Conservation (phyloP, 2,888 invertebrate species). For the Anthrax anthrax region DNA sequence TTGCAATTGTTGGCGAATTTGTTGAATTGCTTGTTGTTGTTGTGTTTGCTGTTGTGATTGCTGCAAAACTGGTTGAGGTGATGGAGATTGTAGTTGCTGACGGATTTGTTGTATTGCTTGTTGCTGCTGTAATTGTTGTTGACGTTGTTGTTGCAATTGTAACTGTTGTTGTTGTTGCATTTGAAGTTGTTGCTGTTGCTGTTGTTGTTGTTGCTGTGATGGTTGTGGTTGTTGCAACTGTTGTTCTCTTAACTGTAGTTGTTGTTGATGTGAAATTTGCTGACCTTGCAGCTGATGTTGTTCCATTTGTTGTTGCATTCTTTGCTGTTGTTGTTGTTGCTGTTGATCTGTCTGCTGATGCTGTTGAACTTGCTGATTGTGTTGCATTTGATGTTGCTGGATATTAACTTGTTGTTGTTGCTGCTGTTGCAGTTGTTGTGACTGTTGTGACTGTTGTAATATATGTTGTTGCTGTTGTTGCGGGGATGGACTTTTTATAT, state of each 20-base stretch:
- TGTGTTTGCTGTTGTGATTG: slow-evolving; percentile 9
- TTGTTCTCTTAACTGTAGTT: not conserved
- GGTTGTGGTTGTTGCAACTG: slow-evolving; percentile 8
- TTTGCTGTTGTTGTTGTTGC: slow-evolving; percentile 19
- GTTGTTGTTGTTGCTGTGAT: slow-evolving; percentile 15
- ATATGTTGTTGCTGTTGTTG: slow-evolving; percentile 11
- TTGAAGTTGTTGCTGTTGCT: slow-evolving; percentile 17
- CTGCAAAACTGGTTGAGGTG: slow-evolving; percentile 15
- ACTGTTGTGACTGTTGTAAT: slow-evolving; percentile 8
- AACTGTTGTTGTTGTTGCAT: slow-evolving; percentile 25
- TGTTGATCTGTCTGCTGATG: slow-evolving; percentile 12
- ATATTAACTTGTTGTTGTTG: slow-evolving; percentile 14
- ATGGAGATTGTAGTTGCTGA: slow-evolving; percentile 18
- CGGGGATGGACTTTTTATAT: slow-evolving; percentile 5
- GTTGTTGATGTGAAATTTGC: slow-evolving; percentile 4
- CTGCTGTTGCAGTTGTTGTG: slow-evolving; percentile 19
- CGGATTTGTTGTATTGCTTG: slow-evolving; percentile 14
- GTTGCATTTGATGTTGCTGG: slow-evolving; percentile 12
- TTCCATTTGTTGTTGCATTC: slow-evolving; percentile 17
- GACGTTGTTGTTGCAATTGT: slow-evolving; percentile 24
- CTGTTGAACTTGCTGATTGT: slow-evolving; percentile 11
- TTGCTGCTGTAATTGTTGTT: slow-evolving; percentile 24
- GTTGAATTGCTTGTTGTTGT: slow-evolving; percentile 7
- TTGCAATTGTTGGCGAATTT: not conserved
- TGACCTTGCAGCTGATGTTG: slow-evolving; percentile 18